These are phyloP conservation scores for Ceratothoa steindachneri DNA, from an alignment of 2,888 invertebrate genomes.

Conservation along the genomic window DNA sequence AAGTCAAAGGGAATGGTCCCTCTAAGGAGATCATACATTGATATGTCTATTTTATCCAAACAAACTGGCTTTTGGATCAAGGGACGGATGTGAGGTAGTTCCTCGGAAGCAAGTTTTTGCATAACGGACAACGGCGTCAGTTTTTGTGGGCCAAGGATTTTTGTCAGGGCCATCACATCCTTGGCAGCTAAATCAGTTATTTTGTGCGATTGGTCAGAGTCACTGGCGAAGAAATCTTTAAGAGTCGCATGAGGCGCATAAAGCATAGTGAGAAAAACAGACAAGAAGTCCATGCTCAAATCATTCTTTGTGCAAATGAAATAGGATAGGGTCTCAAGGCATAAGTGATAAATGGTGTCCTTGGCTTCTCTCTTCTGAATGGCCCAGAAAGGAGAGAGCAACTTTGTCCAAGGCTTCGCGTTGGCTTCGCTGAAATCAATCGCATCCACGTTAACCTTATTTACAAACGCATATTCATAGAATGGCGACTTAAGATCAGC, in stretches of 20 bases:
- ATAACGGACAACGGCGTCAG: constrained; percentile 15
- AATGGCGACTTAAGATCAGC: constrained; percentile 17
- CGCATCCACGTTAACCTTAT: not conserved
- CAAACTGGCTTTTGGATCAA: not conserved
- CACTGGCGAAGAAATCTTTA: constrained; percentile 5
- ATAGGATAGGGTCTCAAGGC: constrained; percentile 22
- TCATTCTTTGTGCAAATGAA: constrained; percentile 12
- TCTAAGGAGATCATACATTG: constrained; percentile 34
- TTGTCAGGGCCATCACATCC: constrained; percentile 13
- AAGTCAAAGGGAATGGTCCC: constrained; percentile 26
- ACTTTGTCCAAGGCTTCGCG: constrained; percentile 12
- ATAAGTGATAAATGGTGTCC: constrained; percentile 12
- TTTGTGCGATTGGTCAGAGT: not conserved
- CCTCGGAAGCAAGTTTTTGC: not conserved
- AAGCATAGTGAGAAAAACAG: constrained; percentile 35
- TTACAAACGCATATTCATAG: constrained; percentile 18
- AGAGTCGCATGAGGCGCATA: constrained; percentile 24
- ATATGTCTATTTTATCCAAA: constrained; percentile 17
- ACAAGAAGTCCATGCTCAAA: constrained; percentile 12
- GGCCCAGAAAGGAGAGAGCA: constrained; percentile 21
- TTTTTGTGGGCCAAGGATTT: constrained; percentile 13
- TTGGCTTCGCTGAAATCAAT: not conserved
- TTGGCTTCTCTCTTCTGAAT: constrained; percentile 15
- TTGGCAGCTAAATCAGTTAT: not conserved
- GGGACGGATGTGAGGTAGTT: constrained; percentile 22